Percentiles rank a stretch among this genome's conserved stretches.
These are phyloP conservation scores for Ammodytes dubius DNA, from an alignment of 2,113 vertebrate genomes.

Conservation along the genomic window DNA sequence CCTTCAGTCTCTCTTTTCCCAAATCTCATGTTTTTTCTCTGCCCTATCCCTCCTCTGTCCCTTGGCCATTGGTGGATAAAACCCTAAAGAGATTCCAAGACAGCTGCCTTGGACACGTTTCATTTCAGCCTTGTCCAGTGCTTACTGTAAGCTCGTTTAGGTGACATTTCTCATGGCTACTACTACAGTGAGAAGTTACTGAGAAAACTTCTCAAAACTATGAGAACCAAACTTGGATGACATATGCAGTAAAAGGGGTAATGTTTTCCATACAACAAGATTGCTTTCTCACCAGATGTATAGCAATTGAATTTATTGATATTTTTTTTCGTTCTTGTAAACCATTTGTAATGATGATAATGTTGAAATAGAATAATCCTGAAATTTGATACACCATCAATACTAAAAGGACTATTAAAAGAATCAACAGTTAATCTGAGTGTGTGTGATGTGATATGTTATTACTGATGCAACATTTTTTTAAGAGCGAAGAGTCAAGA, in stretches of 20 bases:
- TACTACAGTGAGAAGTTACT: neutral
- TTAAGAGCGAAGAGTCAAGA: slow-evolving; percentile 3
- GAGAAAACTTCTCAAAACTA: neutral
- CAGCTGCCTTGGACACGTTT: slow-evolving; percentile 27
- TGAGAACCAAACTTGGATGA: neutral
- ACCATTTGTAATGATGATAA: neutral
- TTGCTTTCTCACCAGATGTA: neutral
- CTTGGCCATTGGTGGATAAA: slow-evolving; percentile 24
- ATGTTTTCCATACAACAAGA: neutral
- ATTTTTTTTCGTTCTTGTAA: neutral
- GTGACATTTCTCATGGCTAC: neutral
- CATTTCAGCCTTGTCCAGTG: slow-evolving; percentile 1
- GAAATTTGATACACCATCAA: neutral
- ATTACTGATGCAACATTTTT: neutral
- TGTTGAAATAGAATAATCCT: neutral
- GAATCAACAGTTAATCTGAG: neutral
- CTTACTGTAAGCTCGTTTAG: slow-evolving; percentile 17
- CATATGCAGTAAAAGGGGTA: neutral
- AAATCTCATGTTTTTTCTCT: slow-evolving; percentile 20
- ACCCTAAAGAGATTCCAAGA: slow-evolving; percentile 10
- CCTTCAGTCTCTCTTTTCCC: slow-evolving; percentile 22
- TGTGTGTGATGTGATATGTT: neutral
- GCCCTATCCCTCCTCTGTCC: slow-evolving; percentile 18
- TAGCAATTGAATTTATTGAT: neutral
- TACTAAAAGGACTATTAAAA: neutral